Conservation (phyloP, 2,113 vertebrate species). For the Geococcyx californianus region DNA sequence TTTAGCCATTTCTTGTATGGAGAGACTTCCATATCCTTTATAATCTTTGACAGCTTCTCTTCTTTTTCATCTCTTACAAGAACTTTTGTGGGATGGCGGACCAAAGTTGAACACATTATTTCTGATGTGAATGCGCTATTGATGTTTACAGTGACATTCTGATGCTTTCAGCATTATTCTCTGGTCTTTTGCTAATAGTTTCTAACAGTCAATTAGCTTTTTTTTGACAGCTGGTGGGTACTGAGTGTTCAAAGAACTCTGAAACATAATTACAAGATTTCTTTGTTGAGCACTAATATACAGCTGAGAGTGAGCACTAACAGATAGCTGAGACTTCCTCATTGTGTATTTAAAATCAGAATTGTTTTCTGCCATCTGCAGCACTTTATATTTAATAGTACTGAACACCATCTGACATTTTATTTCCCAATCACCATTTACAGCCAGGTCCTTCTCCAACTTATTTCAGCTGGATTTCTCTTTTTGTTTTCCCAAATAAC, state of each 20-base stretch:
- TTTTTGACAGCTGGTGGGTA: background rate
- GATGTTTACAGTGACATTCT: background rate
- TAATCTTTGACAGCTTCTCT: background rate
- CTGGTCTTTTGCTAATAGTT: background rate
- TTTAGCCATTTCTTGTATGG: background rate
- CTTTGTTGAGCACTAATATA: background rate
- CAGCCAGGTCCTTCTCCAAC: background rate
- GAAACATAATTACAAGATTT: background rate
- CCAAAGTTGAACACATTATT: background rate
- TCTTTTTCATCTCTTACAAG: background rate
- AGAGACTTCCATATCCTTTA: background rate
- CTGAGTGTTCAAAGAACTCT: background rate
- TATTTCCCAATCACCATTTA: background rate
- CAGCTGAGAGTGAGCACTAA: background rate
- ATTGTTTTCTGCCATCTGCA: background rate
- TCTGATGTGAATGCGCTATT: background rate
- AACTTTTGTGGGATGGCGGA: background rate
- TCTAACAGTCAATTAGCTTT: background rate
- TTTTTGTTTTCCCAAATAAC: background rate
- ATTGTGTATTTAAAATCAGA: background rate
- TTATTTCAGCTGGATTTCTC: background rate
- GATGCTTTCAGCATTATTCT: background rate
- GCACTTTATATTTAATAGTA: background rate
- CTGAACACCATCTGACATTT: background rate
- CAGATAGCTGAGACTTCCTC: background rate